Evolutionary conservation across 2,797 vertebrate genomes (phyloP).

Genomic region (Cynopterus sphinx): DNA sequence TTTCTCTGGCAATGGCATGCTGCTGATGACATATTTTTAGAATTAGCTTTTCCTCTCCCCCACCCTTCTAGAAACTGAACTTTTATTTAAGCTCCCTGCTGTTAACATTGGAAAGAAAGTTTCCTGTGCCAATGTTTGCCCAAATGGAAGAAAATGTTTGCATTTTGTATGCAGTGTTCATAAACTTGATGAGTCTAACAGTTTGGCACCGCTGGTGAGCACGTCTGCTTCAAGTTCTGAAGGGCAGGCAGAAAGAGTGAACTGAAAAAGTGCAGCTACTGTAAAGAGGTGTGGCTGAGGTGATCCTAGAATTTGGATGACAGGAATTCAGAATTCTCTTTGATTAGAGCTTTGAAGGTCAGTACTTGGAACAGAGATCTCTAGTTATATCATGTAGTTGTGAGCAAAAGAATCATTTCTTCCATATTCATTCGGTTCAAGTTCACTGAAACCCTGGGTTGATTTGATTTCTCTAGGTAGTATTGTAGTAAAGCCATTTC

Average conservation of each 20-base stretch:
- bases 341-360: not conserved
- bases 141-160: constrained; percentile 49
- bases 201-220: constrained; percentile 38
- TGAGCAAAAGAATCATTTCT: not conserved
- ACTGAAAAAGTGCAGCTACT: not conserved
- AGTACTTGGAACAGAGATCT: not conserved
- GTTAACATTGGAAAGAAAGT: constrained; percentile 58
- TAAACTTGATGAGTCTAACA: constrained; percentile 58
- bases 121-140: constrained; percentile 68
- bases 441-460: not conserved
- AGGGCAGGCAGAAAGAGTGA: constrained; percentile 32
- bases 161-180: constrained; percentile 72
- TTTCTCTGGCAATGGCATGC: constrained; percentile 70
- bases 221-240: constrained; percentile 42
- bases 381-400: not conserved
- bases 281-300: not conserved
- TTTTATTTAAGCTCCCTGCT: constrained; percentile 78
- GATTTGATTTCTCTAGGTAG: not conserved
- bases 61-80: constrained; percentile 76
- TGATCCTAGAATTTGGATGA: not conserved
- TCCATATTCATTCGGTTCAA: not conserved
- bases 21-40: constrained; percentile 78
- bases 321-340: not conserved
- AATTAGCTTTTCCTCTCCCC: constrained; percentile 68
- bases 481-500: not conserved